phyloP scores from a whole-genome alignment of 2,113 vertebrate genomes.

The Asarcornis scutulata region DNA sequence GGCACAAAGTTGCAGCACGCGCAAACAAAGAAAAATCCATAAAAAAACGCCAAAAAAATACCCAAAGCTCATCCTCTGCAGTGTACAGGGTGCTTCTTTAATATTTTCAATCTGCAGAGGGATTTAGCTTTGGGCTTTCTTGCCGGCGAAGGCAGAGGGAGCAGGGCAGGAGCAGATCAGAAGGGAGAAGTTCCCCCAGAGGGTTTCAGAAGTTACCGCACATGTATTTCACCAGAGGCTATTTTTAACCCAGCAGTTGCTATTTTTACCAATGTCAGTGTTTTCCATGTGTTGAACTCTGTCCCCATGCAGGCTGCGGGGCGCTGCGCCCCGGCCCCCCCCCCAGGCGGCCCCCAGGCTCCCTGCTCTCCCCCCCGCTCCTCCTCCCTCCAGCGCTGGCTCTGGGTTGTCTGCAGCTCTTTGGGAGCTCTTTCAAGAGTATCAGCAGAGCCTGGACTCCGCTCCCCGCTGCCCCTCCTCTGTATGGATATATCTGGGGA shows the following conservation, averaged over 20 bases:
- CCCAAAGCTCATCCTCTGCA: not conserved
- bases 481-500: not conserved
- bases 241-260: constrained; percentile 68
- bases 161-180: not conserved
- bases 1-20: constrained; percentile 6
- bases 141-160: not conserved
- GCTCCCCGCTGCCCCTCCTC: not conserved
- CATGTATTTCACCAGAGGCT: constrained; percentile 61
- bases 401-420: not conserved
- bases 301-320: not conserved
- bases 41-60: not conserved
- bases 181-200: constrained; percentile 52
- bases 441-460: not conserved
- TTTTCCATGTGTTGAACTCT: constrained; percentile 72
- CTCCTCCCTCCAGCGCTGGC: not conserved
- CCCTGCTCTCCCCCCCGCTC: not conserved
- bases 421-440: not conserved
- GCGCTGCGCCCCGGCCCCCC: not conserved
- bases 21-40: not conserved
- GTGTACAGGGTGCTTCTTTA: not conserved
- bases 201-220: constrained; percentile 54
- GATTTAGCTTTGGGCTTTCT: constrained; percentile 21
- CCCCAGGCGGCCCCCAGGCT: not conserved
- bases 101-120: not conserved
- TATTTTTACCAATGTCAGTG: constrained; percentile 71